Percentiles rank a stretch among this genome's conserved stretches.
These are phyloP conservation scores for Vulpes lagopus DNA, from an alignment of 2,113 vertebrate genomes.

Conservation along the genomic window DNA sequence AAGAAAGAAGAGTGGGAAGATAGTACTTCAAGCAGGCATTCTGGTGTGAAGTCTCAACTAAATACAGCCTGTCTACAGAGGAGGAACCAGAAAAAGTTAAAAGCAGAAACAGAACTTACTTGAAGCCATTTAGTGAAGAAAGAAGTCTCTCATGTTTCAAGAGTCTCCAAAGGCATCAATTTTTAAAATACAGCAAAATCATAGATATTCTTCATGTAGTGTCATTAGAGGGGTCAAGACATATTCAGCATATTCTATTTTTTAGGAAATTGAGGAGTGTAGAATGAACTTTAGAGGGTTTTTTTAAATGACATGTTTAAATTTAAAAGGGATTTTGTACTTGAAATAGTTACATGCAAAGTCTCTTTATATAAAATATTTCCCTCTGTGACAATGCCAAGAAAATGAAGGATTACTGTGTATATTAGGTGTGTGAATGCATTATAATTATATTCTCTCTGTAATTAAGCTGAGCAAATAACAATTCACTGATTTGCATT, in stretches of 20 bases:
- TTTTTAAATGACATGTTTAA: background rate
- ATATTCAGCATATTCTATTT: background rate
- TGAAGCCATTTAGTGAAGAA: background rate
- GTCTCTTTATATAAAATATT: background rate
- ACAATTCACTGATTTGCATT: background rate
- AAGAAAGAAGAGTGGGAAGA: background rate
- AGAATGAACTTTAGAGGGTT: background rate
- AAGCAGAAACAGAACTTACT: conserved; percentile 27
- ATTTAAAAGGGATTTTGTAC: conserved; percentile 1
- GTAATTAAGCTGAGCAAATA: background rate
- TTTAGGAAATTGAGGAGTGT: background rate
- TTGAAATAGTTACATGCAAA: conserved; percentile 8
- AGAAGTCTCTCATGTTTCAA: background rate
- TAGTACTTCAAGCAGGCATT: background rate
- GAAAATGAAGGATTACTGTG: background rate
- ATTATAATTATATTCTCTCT: background rate
- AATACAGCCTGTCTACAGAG: background rate
- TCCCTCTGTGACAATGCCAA: background rate
- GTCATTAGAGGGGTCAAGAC: background rate
- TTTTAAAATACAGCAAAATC: conserved; percentile 27
- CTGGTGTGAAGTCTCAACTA: background rate
- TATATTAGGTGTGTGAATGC: background rate
- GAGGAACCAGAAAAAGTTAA: conserved; percentile 18
- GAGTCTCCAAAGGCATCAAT: background rate
- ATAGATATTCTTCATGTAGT: background rate